Conservation (phyloP, 2,888 invertebrate species). For the Pantelozetes paolii region DNA sequence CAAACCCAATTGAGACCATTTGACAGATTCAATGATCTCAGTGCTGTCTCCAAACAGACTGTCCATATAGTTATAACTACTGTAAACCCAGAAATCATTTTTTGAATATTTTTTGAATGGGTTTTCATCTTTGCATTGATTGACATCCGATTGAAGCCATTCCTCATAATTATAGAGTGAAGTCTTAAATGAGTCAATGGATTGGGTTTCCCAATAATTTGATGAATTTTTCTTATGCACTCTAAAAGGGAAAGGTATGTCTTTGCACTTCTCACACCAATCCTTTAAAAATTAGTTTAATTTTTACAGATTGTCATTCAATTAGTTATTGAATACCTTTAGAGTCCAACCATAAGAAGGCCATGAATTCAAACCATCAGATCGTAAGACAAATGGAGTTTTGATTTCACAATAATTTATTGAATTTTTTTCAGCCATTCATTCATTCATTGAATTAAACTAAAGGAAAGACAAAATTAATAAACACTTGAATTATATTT, state of each 20-base stretch:
- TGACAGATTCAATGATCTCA: slow-evolving; percentile 35
- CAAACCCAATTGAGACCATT: slow-evolving; percentile 29
- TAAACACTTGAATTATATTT: too few species aligned
- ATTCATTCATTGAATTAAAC: neutral
- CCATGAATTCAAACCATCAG: slow-evolving; percentile 22
- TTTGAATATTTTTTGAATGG: slow-evolving; percentile 41
- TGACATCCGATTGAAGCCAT: slow-evolving; percentile 39
- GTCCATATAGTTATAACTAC: slow-evolving; percentile 46
- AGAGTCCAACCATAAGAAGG: slow-evolving; percentile 41
- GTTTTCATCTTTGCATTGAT: slow-evolving; percentile 24
- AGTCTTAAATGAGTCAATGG: slow-evolving; percentile 21
- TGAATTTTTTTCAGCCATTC: slow-evolving; percentile 12
- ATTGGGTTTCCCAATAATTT: slow-evolving; percentile 41
- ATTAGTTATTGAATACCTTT: too few species aligned
- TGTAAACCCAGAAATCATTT: slow-evolving; percentile 44
- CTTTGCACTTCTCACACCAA: slow-evolving; percentile 37
- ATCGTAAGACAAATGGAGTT: slow-evolving; percentile 30
- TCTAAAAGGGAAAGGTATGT: slow-evolving; percentile 35
- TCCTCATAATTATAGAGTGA: slow-evolving; percentile 42
- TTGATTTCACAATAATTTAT: neutral
- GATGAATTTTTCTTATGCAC: slow-evolving; percentile 29
- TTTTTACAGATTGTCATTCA: too few species aligned
- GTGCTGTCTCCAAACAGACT: slow-evolving; percentile 21
- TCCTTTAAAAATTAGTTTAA: too few species aligned
- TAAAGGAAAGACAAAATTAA: neutral